Base-by-base conservation (phyloP, 2,888 invertebrate species). In the Dryomyza anilis region DNA sequence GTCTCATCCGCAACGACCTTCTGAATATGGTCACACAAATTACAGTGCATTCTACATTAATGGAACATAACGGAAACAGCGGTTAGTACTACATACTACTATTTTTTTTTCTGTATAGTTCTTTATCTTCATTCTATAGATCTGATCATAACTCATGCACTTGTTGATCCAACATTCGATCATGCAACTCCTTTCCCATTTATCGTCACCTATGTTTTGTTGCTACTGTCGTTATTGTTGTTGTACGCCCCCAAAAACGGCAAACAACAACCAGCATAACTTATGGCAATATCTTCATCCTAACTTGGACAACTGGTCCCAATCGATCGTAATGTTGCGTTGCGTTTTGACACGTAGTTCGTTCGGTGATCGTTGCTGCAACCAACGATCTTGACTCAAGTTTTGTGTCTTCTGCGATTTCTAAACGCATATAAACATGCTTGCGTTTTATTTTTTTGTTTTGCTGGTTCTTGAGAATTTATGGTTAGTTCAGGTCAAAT, bases 261-360 rank as follows among this genome's bases (percentile, higher is more conserved):
- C 21, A 57, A 16, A 57, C n/a, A 57, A 50, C 59, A 33, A n/a
- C 52, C 16, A 36, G 19, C 39, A 33, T 36, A 19, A 55, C 23
- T 52, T 60, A 60, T 52, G 60, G 60, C 23, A 3, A 53, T 16
- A 53, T 39, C 61, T 53, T 16, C 39, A 19, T 27, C 27, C 53
- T 39, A 61, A 61, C 53, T 61, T 61, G 52, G 61, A 19, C 61
- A 61, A 23, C 27, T 43, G 59, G 8, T 60, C 59, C 23, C 52
- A 45, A 43, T 61, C 43, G 52, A 52, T 19, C 39, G n/a, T n/a
- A n/a, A n/a, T n/a, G n/a, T n/a, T n/a, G n/a, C n/a, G n/a, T n/a
- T n/a, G n/a, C n/a, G n/a, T n/a, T n/a, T n/a, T n/a, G n/a, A n/a
- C n/a, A n/a, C n/a, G n/a, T n/a, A n/a, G n/a, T n/a, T n/a, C n/a